These are phyloP conservation scores for Colostygia pectinataria DNA, from an alignment of 2,888 invertebrate species.

Conservation along the genomic window DNA sequence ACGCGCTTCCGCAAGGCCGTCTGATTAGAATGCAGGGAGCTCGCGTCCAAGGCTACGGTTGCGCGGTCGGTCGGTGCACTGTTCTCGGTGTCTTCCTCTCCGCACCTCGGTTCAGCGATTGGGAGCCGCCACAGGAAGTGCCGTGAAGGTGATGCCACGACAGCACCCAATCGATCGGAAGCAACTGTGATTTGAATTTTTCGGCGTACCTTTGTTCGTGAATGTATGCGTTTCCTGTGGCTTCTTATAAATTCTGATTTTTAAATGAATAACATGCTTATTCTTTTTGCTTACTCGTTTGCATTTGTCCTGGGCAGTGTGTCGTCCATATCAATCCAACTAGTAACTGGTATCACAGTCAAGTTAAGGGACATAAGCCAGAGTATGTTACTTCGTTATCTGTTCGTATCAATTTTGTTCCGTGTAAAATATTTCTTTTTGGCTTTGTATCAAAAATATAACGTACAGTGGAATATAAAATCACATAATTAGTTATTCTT, in stretches of 20 bases:
- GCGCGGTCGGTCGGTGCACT: slow-evolving; percentile 78
- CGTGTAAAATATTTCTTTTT: background rate
- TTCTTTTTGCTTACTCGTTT: slow-evolving; percentile 7
- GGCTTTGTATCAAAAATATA: background rate
- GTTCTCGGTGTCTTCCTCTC: slow-evolving; percentile 70
- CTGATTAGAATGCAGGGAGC: slow-evolving; percentile 80
- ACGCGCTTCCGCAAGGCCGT: slow-evolving; percentile 81
- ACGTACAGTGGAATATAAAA: background rate
- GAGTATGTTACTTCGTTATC: too few species aligned
- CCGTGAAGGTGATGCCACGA: slow-evolving; percentile 72
- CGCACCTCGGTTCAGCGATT: slow-evolving; percentile 60
- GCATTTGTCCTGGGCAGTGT: background rate
- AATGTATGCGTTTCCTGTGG: slow-evolving; percentile 51
- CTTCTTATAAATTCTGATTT: slow-evolving; percentile 20
- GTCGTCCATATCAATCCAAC: background rate
- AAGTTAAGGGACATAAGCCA: too few species aligned
- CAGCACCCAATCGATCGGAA: slow-evolving; percentile 65
- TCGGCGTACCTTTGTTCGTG: slow-evolving; percentile 60
- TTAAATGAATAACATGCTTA: slow-evolving; percentile 6
- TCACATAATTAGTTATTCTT: background rate
- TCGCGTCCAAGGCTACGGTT: slow-evolving; percentile 77
- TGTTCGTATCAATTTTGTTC: too few species aligned
- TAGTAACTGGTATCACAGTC: background rate
- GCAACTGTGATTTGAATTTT: slow-evolving; percentile 75
- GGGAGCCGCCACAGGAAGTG: slow-evolving; percentile 72